A percentile compares a stretch with the other conserved stretches of the same genome.
These are phyloP conservation scores for Hypomecis punctinalis DNA, from an alignment of 2,888 invertebrate species.

Conservation along the genomic window DNA sequence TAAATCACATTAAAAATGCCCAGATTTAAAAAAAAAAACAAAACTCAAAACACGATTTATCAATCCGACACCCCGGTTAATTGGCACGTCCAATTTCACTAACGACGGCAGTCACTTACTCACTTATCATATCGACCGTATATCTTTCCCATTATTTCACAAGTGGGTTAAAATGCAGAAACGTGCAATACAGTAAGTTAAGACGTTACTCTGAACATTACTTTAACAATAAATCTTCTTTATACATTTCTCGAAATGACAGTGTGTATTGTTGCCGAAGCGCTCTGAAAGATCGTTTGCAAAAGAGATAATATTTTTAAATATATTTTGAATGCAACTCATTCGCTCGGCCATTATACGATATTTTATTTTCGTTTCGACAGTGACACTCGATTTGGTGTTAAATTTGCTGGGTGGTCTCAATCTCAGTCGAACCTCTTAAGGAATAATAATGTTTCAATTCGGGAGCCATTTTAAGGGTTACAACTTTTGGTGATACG, in stretches of 20 bases:
- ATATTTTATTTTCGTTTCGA: conserved; percentile 29
- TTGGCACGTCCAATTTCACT: conserved; percentile 18
- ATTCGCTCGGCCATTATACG: conserved; percentile 41
- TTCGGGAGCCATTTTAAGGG: conserved; percentile 12
- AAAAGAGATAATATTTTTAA: conserved; percentile 46
- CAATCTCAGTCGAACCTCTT: conserved; percentile 30
- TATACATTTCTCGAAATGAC: conserved; percentile 65
- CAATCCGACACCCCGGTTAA: conserved; percentile 13
- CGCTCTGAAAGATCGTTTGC: conserved; percentile 64
- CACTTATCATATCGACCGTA: conserved; percentile 24
- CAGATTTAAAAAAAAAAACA: no score
- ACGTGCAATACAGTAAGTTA: conserved; percentile 48
- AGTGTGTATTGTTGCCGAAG: conserved; percentile 67
- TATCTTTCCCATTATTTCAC: conserved; percentile 31
- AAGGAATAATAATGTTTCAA: conserved; percentile 30
- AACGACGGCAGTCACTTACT: conserved; percentile 27
- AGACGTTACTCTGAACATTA: conserved; percentile 63
- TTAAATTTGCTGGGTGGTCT: conserved; percentile 30
- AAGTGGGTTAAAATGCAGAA: conserved; percentile 28
- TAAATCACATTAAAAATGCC: no score
- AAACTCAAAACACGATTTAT: conserved; percentile 10
- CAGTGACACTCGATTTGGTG: conserved; percentile 30
- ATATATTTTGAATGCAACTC: conserved; percentile 49
- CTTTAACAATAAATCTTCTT: conserved; percentile 71
- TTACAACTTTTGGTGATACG: conserved; percentile 8